Evolutionary conservation across 53 echinoderm and acorn worm species (phyloP), one percentile per base, ranked within the genome.

Genomic region (Patiria pectinifera): DNA sequence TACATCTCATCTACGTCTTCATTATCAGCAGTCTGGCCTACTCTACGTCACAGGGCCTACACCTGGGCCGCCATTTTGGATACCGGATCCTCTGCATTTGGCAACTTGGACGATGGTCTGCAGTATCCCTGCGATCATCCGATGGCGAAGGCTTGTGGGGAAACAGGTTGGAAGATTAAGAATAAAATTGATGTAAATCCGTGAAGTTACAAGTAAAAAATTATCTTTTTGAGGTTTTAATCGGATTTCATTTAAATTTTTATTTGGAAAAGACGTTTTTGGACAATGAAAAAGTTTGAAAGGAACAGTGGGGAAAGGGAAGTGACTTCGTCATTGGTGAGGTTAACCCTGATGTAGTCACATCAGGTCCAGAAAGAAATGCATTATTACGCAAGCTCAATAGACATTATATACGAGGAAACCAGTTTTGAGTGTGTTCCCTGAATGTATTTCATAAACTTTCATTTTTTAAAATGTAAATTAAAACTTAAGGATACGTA

Each of bases 11-110:
- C 74, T 12, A 93, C 60, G 6, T 35, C 70, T 22, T 21, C 59
- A 15, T 62, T 93, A 66, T 91, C 90, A 48, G 93, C 93, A 4
- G 93, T 93, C 44, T 93, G 93, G 93, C 91, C 93, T 15, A 76
- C 93, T 13, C 82, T 93, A 45, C 82, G 93, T 21, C 92, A 94
- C 72, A 75, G 76, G 43, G 53, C 16, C 9, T 94, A 94, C 70
- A 26, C 21, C 1, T 94, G 94, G 94, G 74, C 91, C 16, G 91
- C 87, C 7, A 90, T 93, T 90, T 63, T 66, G 59, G 90, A 83
- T 13, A 76, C 59, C 18, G 58, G 59, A 22, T n/a, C 71, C 48
- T 24, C 25, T 22, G 74, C 15, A 3, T 74, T 74, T 69, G 84
- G 45, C 4, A 71, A 48, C 62, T 89, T 93, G 63, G 93, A 82